Conservation (phyloP, 2,113 vertebrate species). For the Cyprinus carpio region DNA sequence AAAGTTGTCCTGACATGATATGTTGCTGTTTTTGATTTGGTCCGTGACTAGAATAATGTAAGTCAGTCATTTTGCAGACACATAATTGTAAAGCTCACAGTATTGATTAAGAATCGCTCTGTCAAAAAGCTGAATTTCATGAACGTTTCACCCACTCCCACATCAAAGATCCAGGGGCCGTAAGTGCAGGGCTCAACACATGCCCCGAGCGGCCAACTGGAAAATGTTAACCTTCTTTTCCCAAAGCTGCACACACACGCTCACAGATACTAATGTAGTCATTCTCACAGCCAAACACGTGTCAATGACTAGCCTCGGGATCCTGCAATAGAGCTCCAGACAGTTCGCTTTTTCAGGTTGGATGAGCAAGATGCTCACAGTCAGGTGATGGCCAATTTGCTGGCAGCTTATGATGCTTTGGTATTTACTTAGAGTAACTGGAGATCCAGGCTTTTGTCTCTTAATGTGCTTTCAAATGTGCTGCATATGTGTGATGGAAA, state of each 20-base stretch:
- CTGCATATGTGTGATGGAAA: not conserved
- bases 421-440: not conserved
- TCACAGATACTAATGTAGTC: conserved; percentile 23
- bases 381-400: not conserved
- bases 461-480: not conserved
- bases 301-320: conserved; percentile 1
- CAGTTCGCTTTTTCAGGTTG: conserved; percentile 31
- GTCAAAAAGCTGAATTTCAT: conserved; percentile 35
- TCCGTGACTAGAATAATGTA: not conserved
- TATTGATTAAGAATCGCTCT: conserved; percentile 38
- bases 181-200: conserved; percentile 25
- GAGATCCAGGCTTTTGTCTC: conserved; percentile 4
- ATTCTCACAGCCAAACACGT: conserved; percentile 17
- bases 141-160: conserved; percentile 31
- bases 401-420: conserved; percentile 5
- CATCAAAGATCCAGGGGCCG: conserved; percentile 49
- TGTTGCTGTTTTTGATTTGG: not conserved
- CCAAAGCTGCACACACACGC: conserved; percentile 31
- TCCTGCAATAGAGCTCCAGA: conserved; percentile 11
- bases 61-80: not conserved
- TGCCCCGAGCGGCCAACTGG: conserved; percentile 44
- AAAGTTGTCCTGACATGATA: not conserved
- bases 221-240: conserved; percentile 59
- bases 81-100: conserved; percentile 6
- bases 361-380: not conserved